Base-by-base conservation (phyloP, 2,113 vertebrate genomes). In the Eclectus roratus region DNA sequence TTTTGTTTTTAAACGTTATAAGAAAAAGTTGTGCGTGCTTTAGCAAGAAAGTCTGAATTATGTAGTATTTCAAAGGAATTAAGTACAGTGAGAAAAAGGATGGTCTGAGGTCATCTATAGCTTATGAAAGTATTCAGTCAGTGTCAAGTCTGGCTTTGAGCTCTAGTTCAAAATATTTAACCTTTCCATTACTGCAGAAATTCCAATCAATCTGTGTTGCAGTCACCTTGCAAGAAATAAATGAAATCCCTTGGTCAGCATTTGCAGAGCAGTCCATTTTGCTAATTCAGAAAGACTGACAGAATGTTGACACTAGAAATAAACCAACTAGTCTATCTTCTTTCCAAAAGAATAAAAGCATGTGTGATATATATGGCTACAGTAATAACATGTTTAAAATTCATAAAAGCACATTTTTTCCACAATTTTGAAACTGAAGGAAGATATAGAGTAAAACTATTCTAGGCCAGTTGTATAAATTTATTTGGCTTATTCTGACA, bases 111-210 rank as follows among this genome's bases (percentile, higher is more conserved):
- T 95, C 95, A 91, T 28, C 35, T 2, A 5, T 60, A 94, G 71
- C 64, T 92, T 93, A 80, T 89, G 77, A 95, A 94, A 52, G 49
- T 92, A 90, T 95, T 96, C 94, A 94, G 85, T 94, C 92, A 88
- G 70, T 94, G 90, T 87, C 97, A 91, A 41, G 60, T 33, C 88
- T 91, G 87, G 52, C 91, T 94, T 83, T 81, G 78, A 90, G 89
- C 70, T 89, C 37, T 72, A 41, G 56, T 88, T 95, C 4, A 0
- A 96, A 94, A 97, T 96, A 88, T 94, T 96, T 97, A 96, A 94
- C 89, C 85, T 97, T 97, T 97, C 85, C 92, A 49, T 96, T 96
- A 79, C n/a, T 69, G 76, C 69, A 80, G 80, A 94, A 89, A 85
- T 87, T 91, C 60, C 68, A 93, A 82, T 96, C 84, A 93, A 94